phyloP scores from a whole-genome alignment of 2,888 invertebrate genomes.

The Parochlus steinenii region DNA sequence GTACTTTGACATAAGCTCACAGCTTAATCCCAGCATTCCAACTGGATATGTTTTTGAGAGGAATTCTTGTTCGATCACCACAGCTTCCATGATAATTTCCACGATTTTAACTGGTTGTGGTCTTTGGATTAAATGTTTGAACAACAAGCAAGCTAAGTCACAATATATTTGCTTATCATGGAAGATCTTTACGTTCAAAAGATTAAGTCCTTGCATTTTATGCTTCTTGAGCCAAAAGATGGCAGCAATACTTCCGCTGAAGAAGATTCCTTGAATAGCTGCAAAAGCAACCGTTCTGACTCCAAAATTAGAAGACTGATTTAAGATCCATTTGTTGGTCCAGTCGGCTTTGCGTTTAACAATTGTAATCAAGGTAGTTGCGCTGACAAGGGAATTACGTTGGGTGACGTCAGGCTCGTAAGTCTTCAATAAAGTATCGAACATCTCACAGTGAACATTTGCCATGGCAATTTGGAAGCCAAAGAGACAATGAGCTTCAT shows the following conservation, averaged over 20 bases:
- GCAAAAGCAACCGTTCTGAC: conserved; percentile 96
- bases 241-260: conserved; percentile 96
- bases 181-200: conserved; percentile 97
- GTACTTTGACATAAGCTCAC: conserved; percentile 84
- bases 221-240: conserved; percentile 99
- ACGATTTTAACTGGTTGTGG: conserved; percentile 61
- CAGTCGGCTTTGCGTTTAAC: conserved; percentile 96
- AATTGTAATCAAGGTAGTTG: conserved; percentile 91
- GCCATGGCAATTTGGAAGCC: conserved; percentile 99
- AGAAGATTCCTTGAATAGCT: conserved; percentile 98
- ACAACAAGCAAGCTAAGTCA: conserved; percentile 98
- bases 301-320: conserved; percentile 73
- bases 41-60: conserved; percentile 91
- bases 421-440: conserved; percentile 92
- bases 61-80: conserved; percentile 92
- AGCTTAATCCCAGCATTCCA: conserved; percentile 95
- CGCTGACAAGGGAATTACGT: conserved; percentile 86
- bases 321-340: conserved; percentile 92
- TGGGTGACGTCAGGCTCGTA: conserved; percentile 77
- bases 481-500: conserved; percentile 93
- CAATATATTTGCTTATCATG: conserved; percentile 96
- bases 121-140: conserved; percentile 79
- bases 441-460: conserved; percentile 99
- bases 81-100: conserved; percentile 81
- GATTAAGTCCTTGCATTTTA: conserved; percentile 98